Evolutionary conservation across 2,888 invertebrate species (phyloP).

Genomic region (Syrista parreyssii): DNA sequence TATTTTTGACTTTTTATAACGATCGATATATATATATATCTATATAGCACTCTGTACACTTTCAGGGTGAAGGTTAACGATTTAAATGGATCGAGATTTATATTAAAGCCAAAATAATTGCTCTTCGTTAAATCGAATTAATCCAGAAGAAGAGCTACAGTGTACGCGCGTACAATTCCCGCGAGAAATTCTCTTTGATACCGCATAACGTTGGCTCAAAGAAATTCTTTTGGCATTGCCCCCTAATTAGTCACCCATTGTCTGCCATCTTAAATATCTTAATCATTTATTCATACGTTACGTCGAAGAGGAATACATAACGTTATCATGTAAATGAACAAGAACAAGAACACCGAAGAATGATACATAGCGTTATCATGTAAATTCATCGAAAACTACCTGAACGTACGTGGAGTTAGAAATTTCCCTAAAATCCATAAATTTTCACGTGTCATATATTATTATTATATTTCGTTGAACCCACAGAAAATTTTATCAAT

Average conservation of each 20-base stretch:
- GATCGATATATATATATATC: neutral
- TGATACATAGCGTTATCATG: neutral
- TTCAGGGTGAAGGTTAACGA: neutral
- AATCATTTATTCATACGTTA: too few relatives aligned
- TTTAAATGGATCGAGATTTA: neutral
- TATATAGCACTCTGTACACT: neutral
- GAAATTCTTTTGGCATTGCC: neutral
- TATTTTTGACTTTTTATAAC: neutral
- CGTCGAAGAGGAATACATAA: too few relatives aligned
- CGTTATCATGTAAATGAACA: too few relatives aligned
- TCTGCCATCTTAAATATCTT: neutral
- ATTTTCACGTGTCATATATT: neutral
- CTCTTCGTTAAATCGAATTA: neutral
- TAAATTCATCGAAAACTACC: neutral
- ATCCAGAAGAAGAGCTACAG: neutral
- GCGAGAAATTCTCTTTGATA: neutral
- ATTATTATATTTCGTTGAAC: neutral
- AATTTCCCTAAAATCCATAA: neutral
- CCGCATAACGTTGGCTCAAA: neutral
- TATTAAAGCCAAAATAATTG: neutral
- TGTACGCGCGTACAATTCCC: neutral
- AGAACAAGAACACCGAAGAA: too few relatives aligned
- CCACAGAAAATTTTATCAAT: neutral
- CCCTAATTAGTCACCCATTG: neutral
- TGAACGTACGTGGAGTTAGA: neutral